Evolutionary conservation across 2,888 invertebrate genomes (phyloP), one percentile per base, ranked within the genome.

Genomic region (Luperina testacea): DNA sequence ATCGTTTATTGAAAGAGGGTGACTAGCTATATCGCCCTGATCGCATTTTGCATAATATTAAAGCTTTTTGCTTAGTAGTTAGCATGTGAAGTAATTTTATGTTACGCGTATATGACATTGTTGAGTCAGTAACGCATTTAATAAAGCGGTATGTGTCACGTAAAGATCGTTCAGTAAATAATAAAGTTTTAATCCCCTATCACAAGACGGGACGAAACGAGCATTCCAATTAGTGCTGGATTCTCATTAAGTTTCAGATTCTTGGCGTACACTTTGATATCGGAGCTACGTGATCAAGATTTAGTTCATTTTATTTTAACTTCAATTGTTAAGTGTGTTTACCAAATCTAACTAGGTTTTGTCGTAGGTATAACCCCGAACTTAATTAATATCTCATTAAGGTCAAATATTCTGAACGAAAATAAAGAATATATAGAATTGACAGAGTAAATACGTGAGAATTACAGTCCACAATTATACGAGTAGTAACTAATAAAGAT

Each of bases 151-250:
- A 67, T 84, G 77, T 78, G 79, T 87, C 90, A 90, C 87, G 89
- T 90, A 88, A 86, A 78, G 79, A 88, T 88, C 87, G 83, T 92
- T 91, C 86, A 90, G 88, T 92, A 92, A 92, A 92, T 92, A 91
- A 91, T 91, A 91, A 93, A 93, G 91, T 93, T 94, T 93, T 91
- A 93, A 92, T 92, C 91, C 90, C 90, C 90, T 91, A 93, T 93
- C 91, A 92, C 90, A 90, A 91, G 88, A 81, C 84, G 86, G 90
- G 91, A 93, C 92, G 92, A 92, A 95, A 93, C 93, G 94, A 95
- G 94, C 94, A 94, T 94, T 96, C 95, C 96, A 96, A 96, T 96
- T 96, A 96, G 95, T 92, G 92, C 93, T 91, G 92, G 92, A 94
- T 94, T 94, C 95, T 95, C 95, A 95, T 95, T 95, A 95, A 93